These are phyloP conservation scores for Leuciscus idus DNA, from an alignment of 2,113 vertebrate species.

Conservation along the genomic window DNA sequence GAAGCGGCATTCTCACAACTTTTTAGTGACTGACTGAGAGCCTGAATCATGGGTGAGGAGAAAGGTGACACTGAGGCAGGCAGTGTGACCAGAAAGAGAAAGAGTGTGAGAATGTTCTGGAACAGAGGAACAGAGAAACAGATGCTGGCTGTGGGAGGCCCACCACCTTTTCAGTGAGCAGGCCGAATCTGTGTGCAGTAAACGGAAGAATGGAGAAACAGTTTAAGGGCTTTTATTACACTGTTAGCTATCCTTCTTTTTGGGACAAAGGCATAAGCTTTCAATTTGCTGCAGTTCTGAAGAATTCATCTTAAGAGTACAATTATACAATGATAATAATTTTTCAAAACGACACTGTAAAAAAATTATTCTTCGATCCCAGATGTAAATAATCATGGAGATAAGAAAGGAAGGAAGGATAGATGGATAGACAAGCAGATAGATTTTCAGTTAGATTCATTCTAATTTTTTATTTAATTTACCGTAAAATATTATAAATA, in stretches of 20 bases:
- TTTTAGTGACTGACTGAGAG: conserved; percentile 36
- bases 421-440: background rate
- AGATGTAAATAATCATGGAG: background rate
- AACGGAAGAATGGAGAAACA: conserved; percentile 25
- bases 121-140: conserved; percentile 41
- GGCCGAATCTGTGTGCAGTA: conserved; percentile 24
- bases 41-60: background rate
- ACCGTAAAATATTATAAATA: no score
- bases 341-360: background rate
- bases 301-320: background rate
- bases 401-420: no score
- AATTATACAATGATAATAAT: background rate
- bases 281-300: background rate
- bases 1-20: conserved; percentile 13
- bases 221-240: conserved; percentile 26
- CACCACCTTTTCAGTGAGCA: conserved; percentile 6
- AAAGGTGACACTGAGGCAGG: conserved; percentile 31
- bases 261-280: background rate
- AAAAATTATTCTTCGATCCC: background rate
- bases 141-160: conserved; percentile 31
- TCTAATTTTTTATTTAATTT: no score
- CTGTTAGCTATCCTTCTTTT: background rate
- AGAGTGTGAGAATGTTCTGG: conserved; percentile 24
- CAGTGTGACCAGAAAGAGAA: conserved; percentile 1
- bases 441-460: no score